phyloP scores from a whole-genome alignment of 2,797 vertebrate species.

The Apogon talboti region DNA sequence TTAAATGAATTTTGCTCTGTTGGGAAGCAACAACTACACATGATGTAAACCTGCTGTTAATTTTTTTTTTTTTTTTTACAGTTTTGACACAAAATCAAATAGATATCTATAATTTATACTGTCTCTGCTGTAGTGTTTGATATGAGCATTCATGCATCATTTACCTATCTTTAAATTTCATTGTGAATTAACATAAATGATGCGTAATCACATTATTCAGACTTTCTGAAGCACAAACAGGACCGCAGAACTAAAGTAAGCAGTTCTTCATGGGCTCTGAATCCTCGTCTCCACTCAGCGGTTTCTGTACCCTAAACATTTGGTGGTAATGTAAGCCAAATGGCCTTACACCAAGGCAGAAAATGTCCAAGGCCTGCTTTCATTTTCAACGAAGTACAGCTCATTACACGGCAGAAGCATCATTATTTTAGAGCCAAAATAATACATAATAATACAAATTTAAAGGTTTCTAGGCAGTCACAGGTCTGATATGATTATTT shows the following conservation, averaged over 20 bases:
- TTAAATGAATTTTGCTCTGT: neutral
- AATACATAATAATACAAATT: slow-evolving; percentile 16
- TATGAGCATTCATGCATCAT: neutral
- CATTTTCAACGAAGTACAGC: slow-evolving; percentile 6
- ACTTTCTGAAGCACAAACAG: neutral
- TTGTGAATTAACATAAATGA: neutral
- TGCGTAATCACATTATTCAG: neutral
- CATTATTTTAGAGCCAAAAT: slow-evolving; percentile 6
- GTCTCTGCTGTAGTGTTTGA: neutral
- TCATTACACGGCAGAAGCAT: neutral
- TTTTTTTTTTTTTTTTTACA: neutral
- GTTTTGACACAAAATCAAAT: neutral
- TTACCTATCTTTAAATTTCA: neutral
- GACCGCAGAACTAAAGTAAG: slow-evolving; percentile 7
- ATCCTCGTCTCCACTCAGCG: slow-evolving; percentile 24
- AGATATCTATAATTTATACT: neutral
- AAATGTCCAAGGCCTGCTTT: slow-evolving; percentile 25
- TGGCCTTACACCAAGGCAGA: slow-evolving; percentile 27
- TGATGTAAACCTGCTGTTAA: neutral
- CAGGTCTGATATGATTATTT: neutral
- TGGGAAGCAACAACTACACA: neutral
- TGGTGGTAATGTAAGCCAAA: slow-evolving; percentile 49
- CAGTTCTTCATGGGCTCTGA: slow-evolving; percentile 22
- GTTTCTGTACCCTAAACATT: slow-evolving; percentile 41
- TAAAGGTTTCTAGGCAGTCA: slow-evolving; percentile 10